Evolutionary conservation across 1,140 invertebrate species (phyloP), one percentile per base, ranked within the genome.

Genomic region (Lithobius niger): DNA sequence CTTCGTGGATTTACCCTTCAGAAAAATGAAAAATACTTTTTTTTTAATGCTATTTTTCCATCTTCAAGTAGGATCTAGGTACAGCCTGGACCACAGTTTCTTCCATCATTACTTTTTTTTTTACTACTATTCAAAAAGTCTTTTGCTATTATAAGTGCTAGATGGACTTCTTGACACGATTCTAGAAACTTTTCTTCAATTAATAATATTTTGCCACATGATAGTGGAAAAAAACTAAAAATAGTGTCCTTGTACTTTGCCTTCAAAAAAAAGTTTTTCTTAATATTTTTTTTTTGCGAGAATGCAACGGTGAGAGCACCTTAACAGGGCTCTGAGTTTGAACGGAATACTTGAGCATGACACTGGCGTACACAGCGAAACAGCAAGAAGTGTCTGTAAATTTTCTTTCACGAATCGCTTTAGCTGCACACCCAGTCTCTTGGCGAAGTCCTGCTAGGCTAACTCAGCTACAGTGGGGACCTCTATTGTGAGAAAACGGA

Each of bases 271-370:
- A n/a, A n/a, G n/a, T n/a, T n/a, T n/a, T n/a, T n/a, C n/a, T n/a
- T n/a, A n/a, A n/a, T n/a, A n/a, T n/a, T n/a, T n/a, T n/a, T n/a
- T n/a, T 13, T 4, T 45, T 45, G 43, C 43, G 43, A 45, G 43
- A 21, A 45, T 45, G 43, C 6, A 36, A n/a, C n/a, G n/a, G n/a
- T 45, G 6, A 6, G 43, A 45, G 43, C 43, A 45, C 43, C 6
- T 18, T 16, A 18, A 18, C 16, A 19, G 43, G 6, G 6, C 43
- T 45, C 6, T 19, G 6, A 26, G 27, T 25, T 16, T 50, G 48
- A 50, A 50, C 48, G 48, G 48, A 50, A 50, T 50, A 50, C 27
- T 50, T 50, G 48, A 50, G 48, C 48, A 50, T 50, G 48, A 50
- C 48, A 50, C 24, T 50, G 24, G 13, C 13, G 48, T 26, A 26